Conservation (phyloP, 2,797 vertebrate species). For the Antrozous pallidus region DNA sequence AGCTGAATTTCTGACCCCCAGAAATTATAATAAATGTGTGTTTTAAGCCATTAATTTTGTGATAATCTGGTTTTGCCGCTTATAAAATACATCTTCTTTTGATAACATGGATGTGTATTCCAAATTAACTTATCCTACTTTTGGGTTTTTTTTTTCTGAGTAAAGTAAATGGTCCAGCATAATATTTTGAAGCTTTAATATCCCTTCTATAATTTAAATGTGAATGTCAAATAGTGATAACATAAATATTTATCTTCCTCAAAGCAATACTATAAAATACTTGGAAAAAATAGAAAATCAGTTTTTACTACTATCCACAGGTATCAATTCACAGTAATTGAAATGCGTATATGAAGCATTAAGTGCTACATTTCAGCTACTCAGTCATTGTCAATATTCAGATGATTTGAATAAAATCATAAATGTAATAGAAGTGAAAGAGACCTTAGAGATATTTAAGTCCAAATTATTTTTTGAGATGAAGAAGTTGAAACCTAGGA, state of each 20-base stretch:
- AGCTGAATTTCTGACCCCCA: background rate
- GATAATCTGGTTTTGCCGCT: background rate
- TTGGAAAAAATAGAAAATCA: background rate
- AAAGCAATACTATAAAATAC: background rate
- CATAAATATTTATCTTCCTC: conserved; percentile 22
- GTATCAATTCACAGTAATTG: background rate
- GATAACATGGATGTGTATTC: background rate
- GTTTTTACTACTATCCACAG: background rate
- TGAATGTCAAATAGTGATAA: background rate
- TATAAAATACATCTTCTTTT: background rate
- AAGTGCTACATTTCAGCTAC: background rate
- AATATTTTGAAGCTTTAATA: background rate
- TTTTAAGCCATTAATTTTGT: conserved; percentile 19
- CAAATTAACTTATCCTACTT: background rate
- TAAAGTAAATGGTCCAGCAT: background rate
- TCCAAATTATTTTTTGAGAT: background rate
- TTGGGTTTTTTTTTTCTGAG: background rate
- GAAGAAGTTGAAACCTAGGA: background rate
- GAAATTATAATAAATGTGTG: background rate
- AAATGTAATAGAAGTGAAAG: background rate
- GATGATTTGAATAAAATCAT: conserved; percentile 7
- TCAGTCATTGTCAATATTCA: conserved; percentile 17
- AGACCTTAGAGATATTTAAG: background rate
- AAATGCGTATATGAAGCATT: background rate
- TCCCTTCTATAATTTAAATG: background rate